Conservation (phyloP, 2,113 vertebrate species). For the Myotis yumanensis region DNA sequence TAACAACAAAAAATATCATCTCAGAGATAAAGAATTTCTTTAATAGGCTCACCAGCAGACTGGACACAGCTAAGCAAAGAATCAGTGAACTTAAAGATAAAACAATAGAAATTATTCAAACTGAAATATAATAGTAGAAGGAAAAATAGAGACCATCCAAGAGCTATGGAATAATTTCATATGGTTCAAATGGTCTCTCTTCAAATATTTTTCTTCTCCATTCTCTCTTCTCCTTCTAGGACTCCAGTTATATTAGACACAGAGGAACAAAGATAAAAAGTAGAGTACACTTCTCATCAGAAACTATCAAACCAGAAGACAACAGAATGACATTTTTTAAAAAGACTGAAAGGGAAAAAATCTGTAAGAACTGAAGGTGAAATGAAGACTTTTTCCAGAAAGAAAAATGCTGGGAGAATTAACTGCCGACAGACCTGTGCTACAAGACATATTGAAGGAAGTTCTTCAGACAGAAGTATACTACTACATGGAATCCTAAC, state of each 20-base stretch:
- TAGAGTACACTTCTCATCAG: background rate
- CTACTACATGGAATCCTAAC: background rate
- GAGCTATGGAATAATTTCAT: background rate
- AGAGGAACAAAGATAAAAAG: constrained; percentile 8
- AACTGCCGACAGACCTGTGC: background rate
- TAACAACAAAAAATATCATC: background rate
- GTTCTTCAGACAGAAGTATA: background rate
- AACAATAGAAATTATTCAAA: constrained; percentile 1
- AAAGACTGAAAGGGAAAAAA: background rate
- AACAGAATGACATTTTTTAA: background rate
- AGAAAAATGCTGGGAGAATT: background rate
- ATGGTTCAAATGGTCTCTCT: background rate
- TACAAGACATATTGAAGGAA: background rate
- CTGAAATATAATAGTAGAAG: background rate
- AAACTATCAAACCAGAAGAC: constrained; percentile 7
- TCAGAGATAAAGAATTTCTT: background rate
- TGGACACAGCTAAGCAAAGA: background rate
- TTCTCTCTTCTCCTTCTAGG: no score
- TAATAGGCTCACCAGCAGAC: background rate
- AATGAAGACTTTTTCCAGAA: background rate
- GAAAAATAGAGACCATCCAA: background rate
- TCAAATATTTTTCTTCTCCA: no score
- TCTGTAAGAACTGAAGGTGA: background rate
- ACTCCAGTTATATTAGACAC: background rate
- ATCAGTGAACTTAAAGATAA: background rate